Evolutionary conservation across 2,113 vertebrate species (phyloP).

Genomic region (Eublepharis macularius): DNA sequence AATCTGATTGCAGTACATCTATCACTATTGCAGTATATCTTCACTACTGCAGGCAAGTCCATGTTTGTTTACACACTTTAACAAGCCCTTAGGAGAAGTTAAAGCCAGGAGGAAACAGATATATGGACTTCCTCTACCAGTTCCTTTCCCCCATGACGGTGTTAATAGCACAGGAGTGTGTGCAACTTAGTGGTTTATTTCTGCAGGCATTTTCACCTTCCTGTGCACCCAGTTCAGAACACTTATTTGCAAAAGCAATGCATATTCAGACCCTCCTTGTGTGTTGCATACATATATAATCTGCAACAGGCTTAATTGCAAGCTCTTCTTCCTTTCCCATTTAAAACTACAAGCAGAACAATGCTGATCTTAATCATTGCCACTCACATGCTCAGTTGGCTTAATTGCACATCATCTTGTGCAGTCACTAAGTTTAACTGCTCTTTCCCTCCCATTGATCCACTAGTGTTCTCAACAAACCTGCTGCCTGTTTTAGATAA

Average conservation of each 20-base stretch:
- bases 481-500: no score
- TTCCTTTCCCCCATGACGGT: neutral
- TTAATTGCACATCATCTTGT: no score
- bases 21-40: neutral
- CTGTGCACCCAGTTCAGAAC: neutral
- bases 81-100: neutral
- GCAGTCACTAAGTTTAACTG: no score
- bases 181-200: neutral
- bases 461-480: no score
- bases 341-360: neutral
- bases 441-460: no score
- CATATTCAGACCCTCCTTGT: neutral
- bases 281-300: neutral
- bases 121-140: neutral
- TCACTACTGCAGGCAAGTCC: neutral
- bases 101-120: neutral
- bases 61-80: neutral
- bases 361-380: neutral
- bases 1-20: neutral
- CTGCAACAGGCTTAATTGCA: neutral
- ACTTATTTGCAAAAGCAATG: neutral
- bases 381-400: no score
- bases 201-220: neutral
- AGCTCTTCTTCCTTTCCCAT: no score
- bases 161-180: neutral